Conservation (phyloP, 2,888 invertebrate species). For the Dryobotodes eremita region DNA sequence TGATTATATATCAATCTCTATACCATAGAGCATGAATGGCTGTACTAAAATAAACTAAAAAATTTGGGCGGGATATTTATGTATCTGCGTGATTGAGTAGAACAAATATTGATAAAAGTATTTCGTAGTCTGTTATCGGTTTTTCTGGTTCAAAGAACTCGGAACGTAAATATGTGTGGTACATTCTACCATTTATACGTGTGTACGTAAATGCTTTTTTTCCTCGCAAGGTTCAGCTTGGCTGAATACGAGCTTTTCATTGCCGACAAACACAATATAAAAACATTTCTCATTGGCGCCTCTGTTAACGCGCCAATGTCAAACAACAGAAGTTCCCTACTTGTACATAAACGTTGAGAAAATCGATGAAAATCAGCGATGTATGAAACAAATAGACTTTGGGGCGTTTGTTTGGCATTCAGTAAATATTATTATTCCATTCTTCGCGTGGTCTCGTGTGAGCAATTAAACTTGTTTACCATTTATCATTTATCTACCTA, state of each 20-base stretch:
- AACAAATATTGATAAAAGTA: conserved; percentile 43
- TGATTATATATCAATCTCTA: conserved; percentile 64
- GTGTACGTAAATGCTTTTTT: conserved; percentile 20
- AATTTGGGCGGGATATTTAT: conserved; percentile 34
- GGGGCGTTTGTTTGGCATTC: conserved; percentile 22
- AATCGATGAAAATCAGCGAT: conserved; percentile 58
- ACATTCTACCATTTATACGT: conserved; percentile 12
- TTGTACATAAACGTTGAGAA: conserved; percentile 50
- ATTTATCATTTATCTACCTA: not conserved
- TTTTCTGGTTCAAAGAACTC: conserved; percentile 36
- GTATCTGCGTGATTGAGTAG: conserved; percentile 40
- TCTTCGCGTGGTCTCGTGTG: conserved; percentile 14
- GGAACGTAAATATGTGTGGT: not conserved
- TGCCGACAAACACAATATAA: conserved; percentile 47
- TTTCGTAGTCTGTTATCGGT: conserved; percentile 28
- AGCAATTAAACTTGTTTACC: conserved; percentile 38
- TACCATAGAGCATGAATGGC: conserved; percentile 39
- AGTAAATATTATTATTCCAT: conserved; percentile 41
- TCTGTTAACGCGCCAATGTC: conserved; percentile 43
- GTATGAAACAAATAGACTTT: conserved; percentile 38
- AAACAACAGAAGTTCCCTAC: conserved; percentile 42
- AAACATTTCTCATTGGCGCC: conserved; percentile 54
- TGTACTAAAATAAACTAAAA: conserved; percentile 34
- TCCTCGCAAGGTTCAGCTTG: conserved; percentile 20
- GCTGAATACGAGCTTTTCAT: conserved; percentile 46